Percentiles rank a stretch among this genome's conserved stretches.
Evolutionary conservation across 92 coral and sea anemone genomes (phyloP).

Genomic region (Micromussa lordhowensis): DNA sequence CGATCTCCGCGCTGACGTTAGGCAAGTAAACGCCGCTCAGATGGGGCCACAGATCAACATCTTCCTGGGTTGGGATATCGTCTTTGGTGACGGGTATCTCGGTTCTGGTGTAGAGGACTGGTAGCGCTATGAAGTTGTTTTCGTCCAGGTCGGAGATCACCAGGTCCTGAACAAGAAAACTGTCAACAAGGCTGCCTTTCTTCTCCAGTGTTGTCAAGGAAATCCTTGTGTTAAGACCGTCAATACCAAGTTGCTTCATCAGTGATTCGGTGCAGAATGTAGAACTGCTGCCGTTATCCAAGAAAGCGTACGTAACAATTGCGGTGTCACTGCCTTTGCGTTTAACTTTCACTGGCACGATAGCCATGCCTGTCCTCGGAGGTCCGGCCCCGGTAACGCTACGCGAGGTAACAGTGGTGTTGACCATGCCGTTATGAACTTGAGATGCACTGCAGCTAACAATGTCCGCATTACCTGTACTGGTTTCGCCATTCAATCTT

Average conservation of each 20-base stretch:
- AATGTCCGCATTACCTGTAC: neutral
- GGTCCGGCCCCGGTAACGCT: slow-evolving; percentile 19
- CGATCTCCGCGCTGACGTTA: slow-evolving; percentile 4
- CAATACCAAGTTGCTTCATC: slow-evolving; percentile 35
- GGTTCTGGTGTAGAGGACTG: slow-evolving; percentile 21
- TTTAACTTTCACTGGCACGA: slow-evolving; percentile 60
- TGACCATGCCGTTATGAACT: slow-evolving; percentile 3
- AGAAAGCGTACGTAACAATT: slow-evolving; percentile 48
- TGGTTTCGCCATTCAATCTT: neutral
- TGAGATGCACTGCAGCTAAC: neutral
- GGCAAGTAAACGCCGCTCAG: neutral
- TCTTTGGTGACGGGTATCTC: slow-evolving; percentile 8
- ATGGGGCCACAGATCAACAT: slow-evolving; percentile 4
- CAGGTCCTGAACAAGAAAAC: slow-evolving; percentile 7
- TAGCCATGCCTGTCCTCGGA: slow-evolving; percentile 45
- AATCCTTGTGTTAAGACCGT: slow-evolving; percentile 35
- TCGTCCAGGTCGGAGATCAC: slow-evolving; percentile 48
- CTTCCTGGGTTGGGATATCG: neutral
- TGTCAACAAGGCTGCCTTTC: too few species aligned
- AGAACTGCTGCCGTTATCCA: slow-evolving; percentile 60
- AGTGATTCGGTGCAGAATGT: slow-evolving; percentile 54
- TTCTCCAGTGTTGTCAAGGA: slow-evolving; percentile 20
- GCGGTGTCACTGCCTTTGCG: slow-evolving; percentile 15
- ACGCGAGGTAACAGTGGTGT: neutral
- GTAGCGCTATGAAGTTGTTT: slow-evolving; percentile 25